Evolutionary conservation across 2,797 vertebrate species (phyloP).

Genomic region (Notoglanidium macrostoma): DNA sequence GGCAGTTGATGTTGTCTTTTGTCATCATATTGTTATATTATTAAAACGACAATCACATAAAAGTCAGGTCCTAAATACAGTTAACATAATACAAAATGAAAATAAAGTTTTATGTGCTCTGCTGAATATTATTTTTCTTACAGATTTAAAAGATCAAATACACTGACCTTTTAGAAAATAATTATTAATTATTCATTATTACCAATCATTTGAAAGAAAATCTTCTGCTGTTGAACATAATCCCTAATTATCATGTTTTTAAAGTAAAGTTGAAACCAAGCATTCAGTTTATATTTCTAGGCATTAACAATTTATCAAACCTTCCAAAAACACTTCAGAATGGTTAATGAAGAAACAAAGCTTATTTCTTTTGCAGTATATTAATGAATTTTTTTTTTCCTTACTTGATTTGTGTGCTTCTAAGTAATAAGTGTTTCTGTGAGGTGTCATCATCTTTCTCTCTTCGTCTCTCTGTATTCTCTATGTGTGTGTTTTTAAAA

Average conservation of each 20-base stretch:
- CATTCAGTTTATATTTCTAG: neutral
- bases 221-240: neutral
- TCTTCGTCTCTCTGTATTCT: conserved; percentile 4
- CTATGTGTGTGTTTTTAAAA: conserved; percentile 64
- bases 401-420: conserved; percentile 23
- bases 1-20: neutral
- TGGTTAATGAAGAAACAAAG: conserved; percentile 37
- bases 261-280: neutral
- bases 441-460: conserved; percentile 23
- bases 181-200: neutral
- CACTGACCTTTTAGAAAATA: neutral
- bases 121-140: neutral
- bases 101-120: neutral
- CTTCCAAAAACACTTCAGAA: neutral
- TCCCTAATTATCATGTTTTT: neutral
- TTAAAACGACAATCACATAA: neutral
- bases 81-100: neutral
- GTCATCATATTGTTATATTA: neutral
- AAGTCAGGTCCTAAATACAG: neutral
- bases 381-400: conserved; percentile 8
- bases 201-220: neutral
- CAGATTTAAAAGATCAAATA: neutral
- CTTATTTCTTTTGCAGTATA: neutral
- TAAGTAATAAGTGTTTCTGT: conserved; percentile 29
- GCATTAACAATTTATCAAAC: neutral